Percentiles rank a stretch among this genome's conserved stretches.
phyloP scores from a whole-genome alignment of 2,888 invertebrate genomes.

The Cremastinae sp. region DNA sequence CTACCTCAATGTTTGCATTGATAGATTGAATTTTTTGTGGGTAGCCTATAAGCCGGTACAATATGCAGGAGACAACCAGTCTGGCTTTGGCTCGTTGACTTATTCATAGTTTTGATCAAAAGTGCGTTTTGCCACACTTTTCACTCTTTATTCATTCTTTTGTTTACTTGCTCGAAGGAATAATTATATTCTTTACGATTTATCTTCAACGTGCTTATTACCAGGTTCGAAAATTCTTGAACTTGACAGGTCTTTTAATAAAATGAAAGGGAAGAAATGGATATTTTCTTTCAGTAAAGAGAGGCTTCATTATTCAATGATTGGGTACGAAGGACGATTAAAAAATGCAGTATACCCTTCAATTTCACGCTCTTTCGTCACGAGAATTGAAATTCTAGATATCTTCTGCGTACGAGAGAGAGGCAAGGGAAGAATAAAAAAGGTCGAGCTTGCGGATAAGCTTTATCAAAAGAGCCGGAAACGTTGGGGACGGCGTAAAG shows the following conservation, averaged over 20 bases:
- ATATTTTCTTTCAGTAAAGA: no score
- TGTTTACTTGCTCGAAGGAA: slow-evolving; percentile 1
- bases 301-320: neutral
- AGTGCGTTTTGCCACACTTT: neutral
- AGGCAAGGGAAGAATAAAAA: slow-evolving; percentile 38
- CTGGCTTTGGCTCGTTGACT: neutral
- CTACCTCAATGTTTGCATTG: slow-evolving; percentile 28
- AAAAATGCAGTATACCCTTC: slow-evolving; percentile 1
- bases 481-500: slow-evolving; percentile 1
- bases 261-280: neutral
- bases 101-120: neutral
- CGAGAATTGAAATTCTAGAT: slow-evolving; percentile 39
- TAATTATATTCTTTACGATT: no score
- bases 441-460: slow-evolving; percentile 14
- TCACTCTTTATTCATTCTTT: neutral
- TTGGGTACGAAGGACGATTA: neutral
- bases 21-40: slow-evolving; percentile 38
- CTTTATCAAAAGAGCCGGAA: slow-evolving; percentile 25
- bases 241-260: no score
- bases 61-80: neutral
- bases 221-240: no score
- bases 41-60: neutral
- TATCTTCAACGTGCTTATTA: no score
- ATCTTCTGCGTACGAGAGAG: slow-evolving; percentile 23
- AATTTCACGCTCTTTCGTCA: slow-evolving; percentile 30